Percentiles rank a stretch among this genome's conserved stretches.
These are phyloP conservation scores for Oreortyx pictus DNA, from an alignment of 2,797 vertebrate species.

Conservation along the genomic window DNA sequence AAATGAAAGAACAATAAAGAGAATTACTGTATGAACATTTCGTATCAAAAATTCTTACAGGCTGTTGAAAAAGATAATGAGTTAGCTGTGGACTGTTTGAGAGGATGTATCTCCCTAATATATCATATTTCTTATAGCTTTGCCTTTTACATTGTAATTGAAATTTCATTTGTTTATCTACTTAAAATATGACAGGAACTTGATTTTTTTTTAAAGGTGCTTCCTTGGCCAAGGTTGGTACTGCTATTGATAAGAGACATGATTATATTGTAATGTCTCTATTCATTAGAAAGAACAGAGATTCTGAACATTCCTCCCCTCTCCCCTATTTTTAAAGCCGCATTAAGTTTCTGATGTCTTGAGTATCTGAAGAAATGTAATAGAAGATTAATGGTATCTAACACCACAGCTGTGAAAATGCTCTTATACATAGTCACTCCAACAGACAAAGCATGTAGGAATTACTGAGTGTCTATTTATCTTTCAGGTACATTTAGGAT, in stretches of 20 bases:
- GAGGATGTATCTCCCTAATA: not conserved
- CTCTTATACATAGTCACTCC: not conserved
- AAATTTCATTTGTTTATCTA: slow-evolving; percentile 53
- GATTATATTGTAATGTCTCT: slow-evolving; percentile 11
- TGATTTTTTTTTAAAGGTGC: not conserved
- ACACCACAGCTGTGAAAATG: not conserved
- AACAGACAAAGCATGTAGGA: not conserved
- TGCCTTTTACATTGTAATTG: slow-evolving; percentile 53
- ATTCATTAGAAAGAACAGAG: not conserved
- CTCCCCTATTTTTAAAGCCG: not conserved
- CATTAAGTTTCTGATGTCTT: not conserved
- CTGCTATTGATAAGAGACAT: not conserved
- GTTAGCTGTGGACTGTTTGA: not conserved
- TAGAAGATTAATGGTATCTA: not conserved
- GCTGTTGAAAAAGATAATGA: not conserved
- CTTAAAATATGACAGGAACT: slow-evolving; percentile 30
- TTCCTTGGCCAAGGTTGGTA: not conserved
- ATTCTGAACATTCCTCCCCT: not conserved
- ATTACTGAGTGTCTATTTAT: not conserved
- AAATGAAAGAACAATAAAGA: not conserved
- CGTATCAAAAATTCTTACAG: not conserved
- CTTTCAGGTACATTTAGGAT: not conserved
- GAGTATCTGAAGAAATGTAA: not conserved
- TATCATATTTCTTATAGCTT: slow-evolving; percentile 37
- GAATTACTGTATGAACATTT: not conserved